A percentile compares a stretch with the other conserved stretches of the same genome.
phyloP scores from a whole-genome alignment of 2,113 vertebrate species.

The Psettodes erumei region DNA sequence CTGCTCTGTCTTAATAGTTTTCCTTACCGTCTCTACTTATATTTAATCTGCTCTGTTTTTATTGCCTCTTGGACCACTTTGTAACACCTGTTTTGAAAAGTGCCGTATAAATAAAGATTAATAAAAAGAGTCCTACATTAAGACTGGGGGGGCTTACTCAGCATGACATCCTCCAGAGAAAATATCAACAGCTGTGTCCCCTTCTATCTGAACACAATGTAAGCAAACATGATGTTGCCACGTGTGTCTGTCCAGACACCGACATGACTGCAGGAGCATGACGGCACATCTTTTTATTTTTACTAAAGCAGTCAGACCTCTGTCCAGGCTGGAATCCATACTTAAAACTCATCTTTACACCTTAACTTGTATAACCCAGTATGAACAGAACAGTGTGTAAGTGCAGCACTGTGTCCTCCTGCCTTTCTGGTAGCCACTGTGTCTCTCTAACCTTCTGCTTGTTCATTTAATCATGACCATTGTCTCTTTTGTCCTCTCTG shows the following conservation, averaged over 20 bases:
- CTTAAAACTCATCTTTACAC: neutral
- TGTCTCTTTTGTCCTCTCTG: neutral
- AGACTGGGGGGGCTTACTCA: too few relatives aligned
- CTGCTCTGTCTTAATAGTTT: neutral
- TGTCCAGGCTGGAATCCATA: neutral
- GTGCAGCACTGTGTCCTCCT: neutral
- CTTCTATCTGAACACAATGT: conserved; percentile 5
- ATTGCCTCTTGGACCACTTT: neutral
- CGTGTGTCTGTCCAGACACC: conserved; percentile 45
- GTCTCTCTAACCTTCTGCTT: neutral
- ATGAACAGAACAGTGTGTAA: too few relatives aligned
- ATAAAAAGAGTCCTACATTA: neutral
- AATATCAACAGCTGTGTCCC: neutral
- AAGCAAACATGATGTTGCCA: neutral
- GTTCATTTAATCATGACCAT: neutral
- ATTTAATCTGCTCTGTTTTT: neutral
- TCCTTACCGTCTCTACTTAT: neutral
- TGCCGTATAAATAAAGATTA: neutral
- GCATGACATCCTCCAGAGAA: neutral
- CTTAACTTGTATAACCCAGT: too few relatives aligned
- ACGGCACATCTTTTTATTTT: conserved; percentile 30
- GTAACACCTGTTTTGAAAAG: neutral
- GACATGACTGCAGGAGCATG: conserved; percentile 28
- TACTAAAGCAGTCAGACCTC: too few relatives aligned
- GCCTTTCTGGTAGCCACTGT: neutral